These are phyloP conservation scores for Rhabdomys pumilio DNA, from an alignment of 2,797 vertebrate species.

Conservation along the genomic window DNA sequence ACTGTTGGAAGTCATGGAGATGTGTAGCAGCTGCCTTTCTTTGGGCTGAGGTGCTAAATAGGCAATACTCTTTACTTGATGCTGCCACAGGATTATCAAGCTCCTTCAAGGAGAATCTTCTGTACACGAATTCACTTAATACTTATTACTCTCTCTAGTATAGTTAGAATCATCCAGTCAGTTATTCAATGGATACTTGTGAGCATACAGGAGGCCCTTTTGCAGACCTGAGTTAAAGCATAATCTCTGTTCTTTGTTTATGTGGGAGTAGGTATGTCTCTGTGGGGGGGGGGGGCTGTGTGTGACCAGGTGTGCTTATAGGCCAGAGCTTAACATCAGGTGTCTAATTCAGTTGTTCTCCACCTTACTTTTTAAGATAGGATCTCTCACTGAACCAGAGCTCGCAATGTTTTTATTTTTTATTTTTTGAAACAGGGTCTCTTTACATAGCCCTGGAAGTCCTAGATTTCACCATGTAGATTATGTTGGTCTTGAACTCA, in stretches of 20 bases:
- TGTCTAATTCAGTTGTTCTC: not conserved
- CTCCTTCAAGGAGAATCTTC: not conserved
- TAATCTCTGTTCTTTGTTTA: not conserved
- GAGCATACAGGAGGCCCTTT: not conserved
- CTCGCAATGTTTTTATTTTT: no score
- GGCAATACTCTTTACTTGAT: not conserved
- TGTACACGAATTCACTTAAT: not conserved
- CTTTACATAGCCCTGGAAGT: not conserved
- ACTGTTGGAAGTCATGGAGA: not conserved
- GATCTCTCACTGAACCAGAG: not conserved
- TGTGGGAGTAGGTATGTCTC: not conserved
- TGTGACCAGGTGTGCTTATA: not conserved
- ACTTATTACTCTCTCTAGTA: not conserved
- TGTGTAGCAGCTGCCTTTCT: not conserved
- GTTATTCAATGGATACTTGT: not conserved
- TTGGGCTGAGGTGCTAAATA: not conserved
- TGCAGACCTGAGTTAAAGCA: constrained; percentile 15
- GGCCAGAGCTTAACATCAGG: not conserved
- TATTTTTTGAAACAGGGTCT: not conserved
- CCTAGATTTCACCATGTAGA: not conserved
- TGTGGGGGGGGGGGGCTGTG: not conserved
- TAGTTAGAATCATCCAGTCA: not conserved
- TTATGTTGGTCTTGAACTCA: not conserved
- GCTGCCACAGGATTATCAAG: not conserved
- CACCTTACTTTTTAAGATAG: not conserved